These are phyloP conservation scores for Drosophila teissieri DNA, from an alignment of 1,140 invertebrate genomes.

Conservation along the genomic window DNA sequence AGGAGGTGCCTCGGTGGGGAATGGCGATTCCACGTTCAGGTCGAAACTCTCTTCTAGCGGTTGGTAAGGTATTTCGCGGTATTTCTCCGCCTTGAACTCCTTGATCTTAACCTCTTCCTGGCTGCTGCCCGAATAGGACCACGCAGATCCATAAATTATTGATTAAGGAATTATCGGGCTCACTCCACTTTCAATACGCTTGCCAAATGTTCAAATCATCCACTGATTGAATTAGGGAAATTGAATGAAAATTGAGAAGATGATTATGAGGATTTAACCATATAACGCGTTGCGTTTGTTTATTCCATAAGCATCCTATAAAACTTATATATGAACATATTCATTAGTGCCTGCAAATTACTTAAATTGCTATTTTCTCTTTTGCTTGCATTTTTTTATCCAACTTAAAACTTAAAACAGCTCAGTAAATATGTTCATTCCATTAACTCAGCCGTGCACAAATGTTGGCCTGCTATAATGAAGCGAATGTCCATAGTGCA, in stretches of 20 bases:
- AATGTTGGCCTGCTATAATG: background rate
- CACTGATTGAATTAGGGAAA: constrained; percentile 32
- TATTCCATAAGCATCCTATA: too few relatives aligned
- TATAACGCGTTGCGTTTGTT: too few relatives aligned
- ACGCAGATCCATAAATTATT: constrained; percentile 33
- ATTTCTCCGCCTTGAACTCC: background rate
- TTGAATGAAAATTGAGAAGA: constrained; percentile 20
- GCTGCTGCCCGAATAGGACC: constrained; percentile 3
- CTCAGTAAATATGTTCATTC: too few relatives aligned
- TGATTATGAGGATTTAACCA: constrained; percentile 3
- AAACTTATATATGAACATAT: too few relatives aligned
- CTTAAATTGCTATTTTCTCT: too few relatives aligned
- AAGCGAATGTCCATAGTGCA: background rate
- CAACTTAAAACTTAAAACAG: too few relatives aligned
- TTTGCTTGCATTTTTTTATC: too few relatives aligned
- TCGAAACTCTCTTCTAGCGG: constrained; percentile 4
- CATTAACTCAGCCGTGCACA: background rate
- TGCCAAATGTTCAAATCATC: constrained; percentile 8
- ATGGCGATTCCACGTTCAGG: background rate
- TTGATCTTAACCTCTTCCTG: background rate
- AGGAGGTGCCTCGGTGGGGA: background rate
- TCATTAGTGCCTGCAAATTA: too few relatives aligned
- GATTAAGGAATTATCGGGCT: constrained; percentile 30
- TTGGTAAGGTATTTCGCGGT: constrained; percentile 24
- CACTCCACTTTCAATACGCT: constrained; percentile 7